These are phyloP conservation scores for Austrofundulus limnaeus DNA, from an alignment of 2,113 vertebrate genomes.

Conservation along the genomic window DNA sequence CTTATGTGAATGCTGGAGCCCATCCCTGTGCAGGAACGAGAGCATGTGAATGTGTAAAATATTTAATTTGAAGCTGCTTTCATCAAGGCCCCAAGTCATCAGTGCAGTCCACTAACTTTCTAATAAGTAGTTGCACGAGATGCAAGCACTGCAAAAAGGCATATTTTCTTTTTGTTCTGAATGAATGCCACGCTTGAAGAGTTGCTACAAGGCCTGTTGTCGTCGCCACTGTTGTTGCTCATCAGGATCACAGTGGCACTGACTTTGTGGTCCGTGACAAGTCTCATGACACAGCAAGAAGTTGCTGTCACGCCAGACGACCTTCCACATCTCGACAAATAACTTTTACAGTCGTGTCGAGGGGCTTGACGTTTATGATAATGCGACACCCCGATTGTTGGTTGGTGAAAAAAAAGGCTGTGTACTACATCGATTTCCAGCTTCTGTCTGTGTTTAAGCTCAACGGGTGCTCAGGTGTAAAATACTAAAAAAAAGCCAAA, in stretches of 20 bases:
- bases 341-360: conserved; percentile 11
- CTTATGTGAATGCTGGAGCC: conserved; percentile 73
- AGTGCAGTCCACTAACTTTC: neutral
- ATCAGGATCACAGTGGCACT: conserved; percentile 39
- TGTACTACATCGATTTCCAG: no score
- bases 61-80: conserved; percentile 33
- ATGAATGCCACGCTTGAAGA: conserved; percentile 2
- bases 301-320: conserved; percentile 14
- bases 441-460: conserved; percentile 26
- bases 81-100: conserved; percentile 2
- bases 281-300: conserved; percentile 51
- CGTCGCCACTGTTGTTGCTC: conserved; percentile 27
- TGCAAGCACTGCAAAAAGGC: neutral
- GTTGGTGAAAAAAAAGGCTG: neutral
- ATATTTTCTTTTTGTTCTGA: neutral
- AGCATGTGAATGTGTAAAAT: conserved; percentile 54
- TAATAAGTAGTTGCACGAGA: neutral
- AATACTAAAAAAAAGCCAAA: no score
- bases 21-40: conserved; percentile 68
- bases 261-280: conserved; percentile 42
- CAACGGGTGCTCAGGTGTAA: conserved; percentile 4
- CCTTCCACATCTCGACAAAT: conserved; percentile 41
- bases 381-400: conserved; percentile 29
- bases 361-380: conserved; percentile 46
- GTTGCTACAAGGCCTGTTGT: conserved; percentile 2